Percentiles rank a stretch among this genome's conserved stretches.
Evolutionary conservation across 2,797 vertebrate genomes (phyloP).

Genomic region (Euthynnus affinis): DNA sequence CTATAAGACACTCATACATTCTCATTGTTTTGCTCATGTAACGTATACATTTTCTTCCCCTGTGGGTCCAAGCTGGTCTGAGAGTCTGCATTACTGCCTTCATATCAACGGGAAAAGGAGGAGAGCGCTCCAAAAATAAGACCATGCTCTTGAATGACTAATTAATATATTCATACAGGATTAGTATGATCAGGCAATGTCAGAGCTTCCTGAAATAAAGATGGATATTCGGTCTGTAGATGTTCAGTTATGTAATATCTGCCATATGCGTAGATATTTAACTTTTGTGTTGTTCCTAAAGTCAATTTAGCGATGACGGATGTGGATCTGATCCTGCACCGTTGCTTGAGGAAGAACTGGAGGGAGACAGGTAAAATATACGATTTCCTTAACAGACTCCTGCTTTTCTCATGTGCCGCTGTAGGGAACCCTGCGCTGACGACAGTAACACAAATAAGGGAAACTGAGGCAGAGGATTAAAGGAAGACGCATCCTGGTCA

Average conservation of each 20-base stretch:
- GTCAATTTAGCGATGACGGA: neutral
- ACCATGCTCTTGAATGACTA: slow-evolving; percentile 15
- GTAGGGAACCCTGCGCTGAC: slow-evolving; percentile 44
- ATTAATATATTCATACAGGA: slow-evolving; percentile 29
- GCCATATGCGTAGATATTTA: neutral
- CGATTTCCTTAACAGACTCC: slow-evolving; percentile 17
- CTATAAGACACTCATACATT: neutral
- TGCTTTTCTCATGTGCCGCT: slow-evolving; percentile 32
- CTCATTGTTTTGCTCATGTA: neutral
- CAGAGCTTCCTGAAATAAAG: neutral
- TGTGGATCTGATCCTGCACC: neutral
- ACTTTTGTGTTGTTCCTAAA: neutral
- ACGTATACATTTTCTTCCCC: neutral
- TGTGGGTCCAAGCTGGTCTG: neutral
- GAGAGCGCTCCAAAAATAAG: slow-evolving; percentile 14
- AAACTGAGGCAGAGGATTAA: slow-evolving; percentile 52
- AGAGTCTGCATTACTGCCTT: slow-evolving; percentile 4
- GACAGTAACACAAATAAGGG: slow-evolving; percentile 41
- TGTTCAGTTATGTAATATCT: slow-evolving; percentile 12
- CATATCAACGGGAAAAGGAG: slow-evolving; percentile 2
- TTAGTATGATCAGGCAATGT: slow-evolving; percentile 6
- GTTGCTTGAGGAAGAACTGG: neutral
- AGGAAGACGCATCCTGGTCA: slow-evolving; percentile 65
- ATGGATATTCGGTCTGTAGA: neutral
- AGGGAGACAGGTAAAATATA: neutral